Conservation (phyloP, 1,140 invertebrate species). For the Drosophila chauvacae region DNA sequence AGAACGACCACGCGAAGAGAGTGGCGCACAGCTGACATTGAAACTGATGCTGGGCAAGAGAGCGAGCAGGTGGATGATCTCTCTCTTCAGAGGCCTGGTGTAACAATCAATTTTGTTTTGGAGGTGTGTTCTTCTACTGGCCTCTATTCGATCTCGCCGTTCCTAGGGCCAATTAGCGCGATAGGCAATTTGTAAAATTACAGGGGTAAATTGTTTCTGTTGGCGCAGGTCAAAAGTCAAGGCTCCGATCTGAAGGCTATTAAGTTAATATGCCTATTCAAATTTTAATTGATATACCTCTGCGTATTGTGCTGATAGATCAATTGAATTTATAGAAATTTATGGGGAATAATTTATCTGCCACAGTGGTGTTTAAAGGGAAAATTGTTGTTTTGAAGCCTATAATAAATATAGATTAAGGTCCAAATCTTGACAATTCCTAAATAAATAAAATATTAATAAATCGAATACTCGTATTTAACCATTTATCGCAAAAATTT, state of each 20-base stretch:
- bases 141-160: background rate
- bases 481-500: no score
- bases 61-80: constrained; percentile 22
- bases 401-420: no score
- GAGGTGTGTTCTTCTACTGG: constrained; percentile 43
- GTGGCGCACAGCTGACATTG: constrained; percentile 33
- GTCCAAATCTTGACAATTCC: no score
- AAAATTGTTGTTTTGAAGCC: background rate
- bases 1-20: constrained; percentile 8
- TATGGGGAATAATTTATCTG: background rate
- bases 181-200: constrained; percentile 40
- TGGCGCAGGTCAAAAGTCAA: constrained; percentile 54
- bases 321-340: constrained; percentile 7
- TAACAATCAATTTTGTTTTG: constrained; percentile 10
- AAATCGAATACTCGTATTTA: no score
- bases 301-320: background rate
- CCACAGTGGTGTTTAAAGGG: background rate
- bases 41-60: constrained; percentile 1
- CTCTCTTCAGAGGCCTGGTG: background rate
- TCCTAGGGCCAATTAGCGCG: constrained; percentile 24
- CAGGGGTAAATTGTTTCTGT: constrained; percentile 44
- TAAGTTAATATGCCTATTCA: constrained; percentile 11
- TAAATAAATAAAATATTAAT: no score
- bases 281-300: constrained; percentile 5
- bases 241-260: constrained; percentile 29